Base-by-base conservation (phyloP, 2,113 vertebrate genomes). In the Dicentrarchus labrax region DNA sequence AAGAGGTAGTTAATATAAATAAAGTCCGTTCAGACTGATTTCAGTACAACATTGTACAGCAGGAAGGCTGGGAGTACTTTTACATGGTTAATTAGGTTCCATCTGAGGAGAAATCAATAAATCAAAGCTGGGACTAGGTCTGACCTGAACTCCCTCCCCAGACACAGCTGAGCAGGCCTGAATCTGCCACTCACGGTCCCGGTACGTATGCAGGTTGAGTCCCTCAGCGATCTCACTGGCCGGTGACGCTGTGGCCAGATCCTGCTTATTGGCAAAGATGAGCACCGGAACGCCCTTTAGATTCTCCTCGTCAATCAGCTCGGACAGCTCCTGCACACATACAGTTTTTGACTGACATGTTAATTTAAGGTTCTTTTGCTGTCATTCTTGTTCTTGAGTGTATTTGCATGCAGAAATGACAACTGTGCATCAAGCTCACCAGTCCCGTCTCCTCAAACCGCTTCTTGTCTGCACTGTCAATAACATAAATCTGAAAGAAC, bases 261-360 rank as follows among this genome's bases (percentile, higher is more conserved):
- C 96, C 89, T 98, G 97, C 92, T 97, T 98, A 78, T 98, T 97
- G 91, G 97, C 97, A 93, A 97, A 98, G 91, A 98, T 94, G 83
- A 98, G 95, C 79, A 98, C 86, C 0, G 97, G 96, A 45, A 98
- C 95, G 0, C 96, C 96, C 0, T 66, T 94, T 47, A 97, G 95
- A 60, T 95, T 95, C 75, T 97, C 95, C 2, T 97, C 96, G 11
- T 96, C 95, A 0, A 95, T 95, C 82, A 98, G 93, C 69, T 97
- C 96, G 0, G 96, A 96, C 88, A 97, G 93, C 88, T 98, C 97
- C 97, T 98, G 89, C 69, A 66, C 21, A 79, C 9, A 78, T 8
- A 48, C 48, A 84, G 62, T 8, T 17, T 38, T 45, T 36, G 4
- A 45, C 2, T 51, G 4, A 16, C 4, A 4, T 10, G 30, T 57